phyloP scores from a whole-genome alignment of 2,888 invertebrate species.

The Mayetiola destructor region DNA sequence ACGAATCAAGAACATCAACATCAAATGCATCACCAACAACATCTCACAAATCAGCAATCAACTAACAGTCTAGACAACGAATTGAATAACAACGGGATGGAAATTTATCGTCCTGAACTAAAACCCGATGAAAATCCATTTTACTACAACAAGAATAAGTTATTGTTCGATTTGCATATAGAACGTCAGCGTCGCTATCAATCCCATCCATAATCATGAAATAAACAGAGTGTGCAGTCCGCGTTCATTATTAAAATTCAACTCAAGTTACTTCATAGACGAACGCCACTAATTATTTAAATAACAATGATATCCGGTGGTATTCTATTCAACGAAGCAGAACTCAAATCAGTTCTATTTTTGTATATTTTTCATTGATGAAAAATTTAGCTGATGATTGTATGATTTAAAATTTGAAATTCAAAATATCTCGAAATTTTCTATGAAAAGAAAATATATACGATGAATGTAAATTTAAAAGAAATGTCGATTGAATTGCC shows the following conservation, averaged over 20 bases:
- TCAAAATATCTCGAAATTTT: too few relatives aligned
- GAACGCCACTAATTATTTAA: not conserved
- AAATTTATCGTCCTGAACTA: slow-evolving; percentile 57
- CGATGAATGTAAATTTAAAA: too few relatives aligned
- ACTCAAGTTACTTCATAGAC: not conserved
- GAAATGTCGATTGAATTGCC: too few relatives aligned
- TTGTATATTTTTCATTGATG: not conserved
- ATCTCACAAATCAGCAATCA: not conserved
- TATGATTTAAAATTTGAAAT: too few relatives aligned
- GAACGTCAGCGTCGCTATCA: slow-evolving; percentile 54
- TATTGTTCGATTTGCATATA: slow-evolving; percentile 71
- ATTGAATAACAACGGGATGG: not conserved
- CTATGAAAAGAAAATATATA: too few relatives aligned
- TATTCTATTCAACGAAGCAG: too few relatives aligned
- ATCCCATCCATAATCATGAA: not conserved
- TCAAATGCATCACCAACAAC: slow-evolving; percentile 12
- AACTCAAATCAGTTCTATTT: slow-evolving; percentile 10
- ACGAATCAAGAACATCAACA: slow-evolving; percentile 16
- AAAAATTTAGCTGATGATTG: not conserved
- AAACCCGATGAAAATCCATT: slow-evolving; percentile 64
- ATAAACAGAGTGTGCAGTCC: not conserved
- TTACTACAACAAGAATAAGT: slow-evolving; percentile 72
- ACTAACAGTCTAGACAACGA: too few relatives aligned
- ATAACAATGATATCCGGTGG: too few relatives aligned
- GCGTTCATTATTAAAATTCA: not conserved